Conservation (phyloP, 2,113 vertebrate genomes). For the Mellivora capensis region DNA sequence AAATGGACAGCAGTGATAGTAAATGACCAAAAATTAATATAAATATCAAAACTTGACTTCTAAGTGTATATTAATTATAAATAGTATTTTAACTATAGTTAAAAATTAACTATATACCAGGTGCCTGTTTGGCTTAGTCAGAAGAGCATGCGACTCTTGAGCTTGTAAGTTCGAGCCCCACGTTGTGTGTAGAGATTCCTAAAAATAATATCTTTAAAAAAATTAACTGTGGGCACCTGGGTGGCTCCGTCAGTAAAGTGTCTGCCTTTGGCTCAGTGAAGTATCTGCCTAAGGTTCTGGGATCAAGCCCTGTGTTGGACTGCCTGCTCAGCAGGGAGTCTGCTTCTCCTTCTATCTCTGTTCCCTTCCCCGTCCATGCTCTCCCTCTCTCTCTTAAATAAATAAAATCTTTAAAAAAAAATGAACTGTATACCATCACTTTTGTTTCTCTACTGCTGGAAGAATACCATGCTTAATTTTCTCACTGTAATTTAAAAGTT, state of each 20-base stretch:
- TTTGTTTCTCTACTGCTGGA: not conserved
- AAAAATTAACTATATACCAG: not conserved
- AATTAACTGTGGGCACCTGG: not conserved
- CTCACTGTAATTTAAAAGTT: not conserved
- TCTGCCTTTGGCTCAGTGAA: not conserved
- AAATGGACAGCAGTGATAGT: not conserved
- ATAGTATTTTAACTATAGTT: not conserved
- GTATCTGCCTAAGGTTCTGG: not conserved
- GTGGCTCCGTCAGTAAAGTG: not conserved
- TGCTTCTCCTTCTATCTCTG: not conserved
- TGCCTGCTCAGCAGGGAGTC: not conserved
- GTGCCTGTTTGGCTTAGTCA: not conserved
- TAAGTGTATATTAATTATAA: not conserved
- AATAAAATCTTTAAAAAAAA: not conserved
- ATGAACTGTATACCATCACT: not conserved
- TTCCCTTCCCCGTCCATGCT: not conserved
- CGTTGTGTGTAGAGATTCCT: not conserved
- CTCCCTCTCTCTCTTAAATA: not conserved
- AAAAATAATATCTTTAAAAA: not conserved
- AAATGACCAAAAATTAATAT: not conserved
- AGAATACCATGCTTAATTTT: not conserved
- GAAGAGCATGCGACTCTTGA: not conserved
- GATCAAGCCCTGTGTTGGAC: too few relatives aligned
- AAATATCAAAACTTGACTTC: not conserved
- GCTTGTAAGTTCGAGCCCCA: not conserved